Conservation (phyloP, 2,888 invertebrate genomes). For the Molanna angustata region DNA sequence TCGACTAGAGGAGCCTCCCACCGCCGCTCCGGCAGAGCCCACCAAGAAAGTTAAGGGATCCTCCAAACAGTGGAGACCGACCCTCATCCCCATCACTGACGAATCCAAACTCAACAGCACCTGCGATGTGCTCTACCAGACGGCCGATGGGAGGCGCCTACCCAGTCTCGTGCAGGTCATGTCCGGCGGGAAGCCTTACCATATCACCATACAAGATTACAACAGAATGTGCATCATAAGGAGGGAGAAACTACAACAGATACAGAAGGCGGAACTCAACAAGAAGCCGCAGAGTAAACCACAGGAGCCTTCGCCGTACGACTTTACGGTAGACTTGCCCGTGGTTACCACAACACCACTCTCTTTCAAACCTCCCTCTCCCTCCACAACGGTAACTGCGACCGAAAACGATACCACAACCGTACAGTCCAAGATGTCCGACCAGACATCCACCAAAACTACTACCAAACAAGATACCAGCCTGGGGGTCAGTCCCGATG, state of each 20-base stretch:
- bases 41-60: conserved; percentile 51
- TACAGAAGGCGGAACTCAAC: conserved; percentile 48
- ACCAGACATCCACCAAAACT: conserved; percentile 1
- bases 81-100: conserved; percentile 65
- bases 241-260: conserved; percentile 62
- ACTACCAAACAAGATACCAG: background rate
- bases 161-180: conserved; percentile 71
- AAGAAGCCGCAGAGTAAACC: conserved; percentile 38
- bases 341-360: conserved; percentile 36
- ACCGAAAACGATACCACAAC: background rate
- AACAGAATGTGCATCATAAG: conserved; percentile 76
- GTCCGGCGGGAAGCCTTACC: conserved; percentile 75
- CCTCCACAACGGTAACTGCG: conserved; percentile 18
- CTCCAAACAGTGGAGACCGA: conserved; percentile 69
- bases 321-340: conserved; percentile 24
- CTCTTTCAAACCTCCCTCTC: conserved; percentile 34
- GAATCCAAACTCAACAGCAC: conserved; percentile 47
- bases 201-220: conserved; percentile 75
- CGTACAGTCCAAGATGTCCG: background rate
- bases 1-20: conserved; percentile 33
- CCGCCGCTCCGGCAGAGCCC: conserved; percentile 42
- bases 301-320: background rate
- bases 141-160: conserved; percentile 57
- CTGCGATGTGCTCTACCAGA: conserved; percentile 54
- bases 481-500: background rate